Base-by-base conservation (phyloP, 1,140 invertebrate species). In the Scaptomyza pallida region DNA sequence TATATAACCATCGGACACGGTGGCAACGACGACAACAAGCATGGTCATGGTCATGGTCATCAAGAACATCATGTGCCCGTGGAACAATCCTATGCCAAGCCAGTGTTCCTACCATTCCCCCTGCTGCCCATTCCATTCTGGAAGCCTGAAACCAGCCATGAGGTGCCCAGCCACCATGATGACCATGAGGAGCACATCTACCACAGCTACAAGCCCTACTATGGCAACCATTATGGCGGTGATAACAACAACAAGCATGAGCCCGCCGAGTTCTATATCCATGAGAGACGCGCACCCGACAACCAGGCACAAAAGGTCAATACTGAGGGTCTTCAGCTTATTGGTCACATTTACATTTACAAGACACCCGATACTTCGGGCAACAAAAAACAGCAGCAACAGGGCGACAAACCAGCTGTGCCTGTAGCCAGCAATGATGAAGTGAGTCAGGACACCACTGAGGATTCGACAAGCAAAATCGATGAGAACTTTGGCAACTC, bases 121-220 rank as follows among this genome's bases (percentile, higher is more conserved):
- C 64, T 83, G 61, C 57, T 72, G 50, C 63, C 79, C 6, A 85
- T 85, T 59, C 79, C 47, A n/a, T 79, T 83, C 44, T 77, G 78
- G 54, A 83, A 83, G 37, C 30, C 40, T 8, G 19, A 21, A 21
- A 21, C 19, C 19, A 21, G 19, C 19, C 19, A 21, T 21, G 19
- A 21, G n/a, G n/a, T n/a, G 19, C 19, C 19, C 19, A 21, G 19
- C 19, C 19, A 21, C 19, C 2, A 21, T 4, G 2, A 21, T 4
- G 4, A 4, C 19, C 19, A 21, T 21, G 19, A 21, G 2, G 19
- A 21, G 4, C 19, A 21, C 19, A 21, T 21, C 19, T 21, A 21
- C 4, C 19, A 21, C 19, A 21, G 19, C 19, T 21, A 21, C 19
- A 21, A 21, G 4, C 19, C 19, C 2, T 21, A 21, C 4, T 21